phyloP scores from a whole-genome alignment of 2,888 invertebrate genomes.

The Hedya salicella region DNA sequence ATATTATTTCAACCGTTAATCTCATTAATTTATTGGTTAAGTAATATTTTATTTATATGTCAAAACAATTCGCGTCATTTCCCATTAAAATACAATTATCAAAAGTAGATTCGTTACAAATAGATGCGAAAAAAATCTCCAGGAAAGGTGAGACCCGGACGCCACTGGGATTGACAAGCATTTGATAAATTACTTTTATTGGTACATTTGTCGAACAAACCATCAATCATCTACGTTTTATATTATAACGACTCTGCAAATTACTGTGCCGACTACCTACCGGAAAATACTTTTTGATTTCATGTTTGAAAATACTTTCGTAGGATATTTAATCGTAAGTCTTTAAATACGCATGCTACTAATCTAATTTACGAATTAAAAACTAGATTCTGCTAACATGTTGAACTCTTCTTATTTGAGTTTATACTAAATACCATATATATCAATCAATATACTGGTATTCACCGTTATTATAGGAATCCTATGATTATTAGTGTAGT shows the following conservation, averaged over 20 bases:
- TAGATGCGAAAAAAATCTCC: conserved; percentile 46
- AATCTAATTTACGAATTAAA: no score
- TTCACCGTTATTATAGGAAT: no score
- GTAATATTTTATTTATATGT: background rate
- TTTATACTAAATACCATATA: no score
- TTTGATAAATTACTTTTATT: conserved; percentile 75
- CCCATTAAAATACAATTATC: conserved; percentile 38
- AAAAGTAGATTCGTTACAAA: conserved; percentile 29
- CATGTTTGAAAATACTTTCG: background rate
- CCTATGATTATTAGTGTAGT: no score
- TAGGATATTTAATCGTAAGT: no score
- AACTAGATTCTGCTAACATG: no score
- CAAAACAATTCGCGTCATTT: conserved; percentile 9
- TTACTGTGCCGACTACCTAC: conserved; percentile 6
- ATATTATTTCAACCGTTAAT: no score
- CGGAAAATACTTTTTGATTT: background rate
- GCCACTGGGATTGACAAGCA: conserved; percentile 60
- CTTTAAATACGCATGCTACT: no score
- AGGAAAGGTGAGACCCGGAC: conserved; percentile 51
- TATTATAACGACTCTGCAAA: conserved; percentile 34
- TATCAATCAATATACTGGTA: no score
- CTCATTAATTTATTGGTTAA: background rate
- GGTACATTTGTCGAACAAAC: conserved; percentile 52
- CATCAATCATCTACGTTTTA: conserved; percentile 49
- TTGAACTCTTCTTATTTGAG: no score